phyloP scores from a whole-genome alignment of 2,113 vertebrate species.

The Lepus timidus region DNA sequence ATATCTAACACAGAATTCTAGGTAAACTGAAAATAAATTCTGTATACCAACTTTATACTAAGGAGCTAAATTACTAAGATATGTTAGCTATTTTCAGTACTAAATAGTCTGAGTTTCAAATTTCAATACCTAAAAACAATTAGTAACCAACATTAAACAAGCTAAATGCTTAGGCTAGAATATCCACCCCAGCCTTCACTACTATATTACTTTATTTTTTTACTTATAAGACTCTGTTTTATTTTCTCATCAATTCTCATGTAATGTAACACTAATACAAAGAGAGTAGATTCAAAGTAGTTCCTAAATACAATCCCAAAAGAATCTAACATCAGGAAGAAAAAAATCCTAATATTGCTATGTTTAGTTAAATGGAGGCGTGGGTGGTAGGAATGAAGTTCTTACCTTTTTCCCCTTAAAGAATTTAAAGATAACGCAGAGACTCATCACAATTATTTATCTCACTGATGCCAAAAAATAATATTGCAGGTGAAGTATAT shows the following conservation, averaged over 20 bases:
- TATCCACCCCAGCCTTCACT: background rate
- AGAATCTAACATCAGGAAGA: background rate
- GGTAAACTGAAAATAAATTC: constrained; percentile 1
- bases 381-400: background rate
- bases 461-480: background rate
- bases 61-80: background rate
- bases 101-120: background rate
- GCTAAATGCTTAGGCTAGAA: no score
- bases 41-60: background rate
- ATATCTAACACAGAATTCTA: background rate
- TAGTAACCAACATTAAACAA: background rate
- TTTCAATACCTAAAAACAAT: background rate
- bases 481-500: background rate
- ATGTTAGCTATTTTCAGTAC: background rate
- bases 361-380: background rate
- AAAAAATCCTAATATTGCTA: background rate
- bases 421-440: background rate
- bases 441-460: background rate
- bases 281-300: no score
- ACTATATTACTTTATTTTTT: background rate
- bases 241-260: no score
- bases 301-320: background rate
- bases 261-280: no score
- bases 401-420: background rate
- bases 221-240: no score